Percentiles rank a stretch among this genome's conserved stretches.
These are phyloP conservation scores for Caloenas nicobarica DNA, from an alignment of 2,113 vertebrate genomes.

Conservation along the genomic window DNA sequence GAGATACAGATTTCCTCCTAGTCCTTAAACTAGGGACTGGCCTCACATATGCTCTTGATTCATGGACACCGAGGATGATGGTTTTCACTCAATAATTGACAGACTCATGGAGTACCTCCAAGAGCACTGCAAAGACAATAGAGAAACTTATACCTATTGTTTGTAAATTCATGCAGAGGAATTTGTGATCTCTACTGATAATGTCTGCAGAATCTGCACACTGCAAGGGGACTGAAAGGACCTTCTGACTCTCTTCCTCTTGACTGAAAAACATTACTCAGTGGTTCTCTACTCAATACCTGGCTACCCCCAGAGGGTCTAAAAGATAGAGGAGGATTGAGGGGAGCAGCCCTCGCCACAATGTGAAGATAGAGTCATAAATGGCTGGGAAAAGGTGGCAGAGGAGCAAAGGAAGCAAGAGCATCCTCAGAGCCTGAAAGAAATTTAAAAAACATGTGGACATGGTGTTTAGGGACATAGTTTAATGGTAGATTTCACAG, in stretches of 20 bases:
- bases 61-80: neutral
- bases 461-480: neutral
- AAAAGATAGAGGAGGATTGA: neutral
- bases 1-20: neutral
- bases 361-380: neutral
- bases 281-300: neutral
- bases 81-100: neutral
- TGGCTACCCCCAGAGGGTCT: neutral
- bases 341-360: neutral
- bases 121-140: neutral
- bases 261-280: neutral
- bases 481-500: neutral
- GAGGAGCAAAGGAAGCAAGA: neutral
- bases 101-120: neutral
- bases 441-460: neutral
- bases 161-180: neutral
- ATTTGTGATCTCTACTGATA: neutral
- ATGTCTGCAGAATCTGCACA: neutral
- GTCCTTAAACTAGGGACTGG: neutral
- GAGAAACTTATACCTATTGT: neutral
- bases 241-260: neutral
- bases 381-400: neutral
- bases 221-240: neutral
- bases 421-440: neutral
- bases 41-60: neutral